A percentile compares a stretch with the other conserved stretches of the same genome.
These are phyloP conservation scores for Drosophila melanosoma DNA, from an alignment of 2,888 invertebrate genomes.

Conservation along the genomic window DNA sequence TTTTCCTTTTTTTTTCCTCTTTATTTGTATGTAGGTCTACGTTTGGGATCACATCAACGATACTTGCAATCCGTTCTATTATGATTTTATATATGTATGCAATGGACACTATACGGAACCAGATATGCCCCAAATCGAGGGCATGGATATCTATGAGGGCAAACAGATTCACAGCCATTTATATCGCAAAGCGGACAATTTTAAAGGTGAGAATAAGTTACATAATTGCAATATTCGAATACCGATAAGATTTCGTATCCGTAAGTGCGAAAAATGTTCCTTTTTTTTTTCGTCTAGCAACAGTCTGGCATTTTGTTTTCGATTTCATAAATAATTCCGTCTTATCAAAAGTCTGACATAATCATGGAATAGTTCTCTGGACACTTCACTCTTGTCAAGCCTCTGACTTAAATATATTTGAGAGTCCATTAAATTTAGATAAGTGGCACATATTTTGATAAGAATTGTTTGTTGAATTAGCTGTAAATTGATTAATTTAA, in stretches of 20 bases:
- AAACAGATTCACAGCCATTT: conserved; percentile 91
- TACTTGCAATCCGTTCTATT: conserved; percentile 86
- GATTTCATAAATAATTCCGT: conserved; percentile 4
- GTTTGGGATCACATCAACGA: conserved; percentile 78
- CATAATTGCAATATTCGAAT: not conserved
- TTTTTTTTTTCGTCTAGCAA: conserved; percentile 15
- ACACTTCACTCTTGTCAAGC: not conserved
- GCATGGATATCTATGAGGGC: conserved; percentile 88
- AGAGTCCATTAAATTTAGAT: not conserved
- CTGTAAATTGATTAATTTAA: not conserved
- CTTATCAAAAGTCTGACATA: conserved; percentile 45
- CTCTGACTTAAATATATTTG: not conserved
- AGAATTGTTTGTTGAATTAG: not conserved
- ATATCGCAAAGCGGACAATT: conserved; percentile 92
- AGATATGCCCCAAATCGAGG: conserved; percentile 89
- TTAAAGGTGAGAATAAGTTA: conserved; percentile 84
- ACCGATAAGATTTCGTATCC: conserved; percentile 16
- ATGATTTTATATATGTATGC: conserved; percentile 93
- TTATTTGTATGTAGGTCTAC: conserved; percentile 70
- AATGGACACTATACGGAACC: conserved; percentile 95
- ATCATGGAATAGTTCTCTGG: conserved; percentile 5
- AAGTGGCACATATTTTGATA: conserved; percentile 8
- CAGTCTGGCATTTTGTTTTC: conserved; percentile 10
- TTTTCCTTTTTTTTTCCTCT: not conserved
- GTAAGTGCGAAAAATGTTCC: not conserved